phyloP scores from a whole-genome alignment of 2,797 vertebrate species.

The Microctenopoma lineatum region DNA sequence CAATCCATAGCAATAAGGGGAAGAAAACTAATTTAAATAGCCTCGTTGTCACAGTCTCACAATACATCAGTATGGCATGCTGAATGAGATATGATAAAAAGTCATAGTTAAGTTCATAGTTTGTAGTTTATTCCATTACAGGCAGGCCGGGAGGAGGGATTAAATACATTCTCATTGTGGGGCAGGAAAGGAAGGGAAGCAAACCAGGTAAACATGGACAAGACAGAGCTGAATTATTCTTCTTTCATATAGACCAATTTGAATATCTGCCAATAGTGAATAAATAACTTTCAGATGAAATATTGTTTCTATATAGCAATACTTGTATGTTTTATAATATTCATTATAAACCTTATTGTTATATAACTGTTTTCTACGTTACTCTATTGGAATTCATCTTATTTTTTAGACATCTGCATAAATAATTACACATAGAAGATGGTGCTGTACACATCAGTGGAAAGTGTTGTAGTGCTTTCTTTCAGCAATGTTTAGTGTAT shows the following conservation, averaged over 20 bases:
- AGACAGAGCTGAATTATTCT: slow-evolving; percentile 80
- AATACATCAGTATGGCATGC: not conserved
- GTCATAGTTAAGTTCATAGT: slow-evolving; percentile 60
- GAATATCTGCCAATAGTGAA: slow-evolving; percentile 78
- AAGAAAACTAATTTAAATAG: not conserved
- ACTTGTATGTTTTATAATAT: slow-evolving; percentile 81
- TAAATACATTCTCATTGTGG: slow-evolving; percentile 86
- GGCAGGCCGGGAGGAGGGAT: slow-evolving; percentile 76
- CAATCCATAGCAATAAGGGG: too few relatives aligned
- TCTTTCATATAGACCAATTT: slow-evolving; percentile 76
- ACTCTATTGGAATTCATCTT: slow-evolving; percentile 74
- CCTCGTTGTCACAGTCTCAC: not conserved
- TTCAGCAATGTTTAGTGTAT: slow-evolving; percentile 56
- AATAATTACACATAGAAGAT: slow-evolving; percentile 83
- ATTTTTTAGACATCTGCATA: slow-evolving; percentile 80
- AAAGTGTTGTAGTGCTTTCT: slow-evolving; percentile 69
- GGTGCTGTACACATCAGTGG: slow-evolving; percentile 84
- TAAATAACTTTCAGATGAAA: slow-evolving; percentile 77
- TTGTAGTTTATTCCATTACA: slow-evolving; percentile 84
- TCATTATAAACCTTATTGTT: slow-evolving; percentile 72
- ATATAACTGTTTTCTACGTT: slow-evolving; percentile 79
- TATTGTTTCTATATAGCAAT: slow-evolving; percentile 72
- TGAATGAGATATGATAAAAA: slow-evolving; percentile 39
- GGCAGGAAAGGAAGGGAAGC: slow-evolving; percentile 75
- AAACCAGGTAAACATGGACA: slow-evolving; percentile 85